phyloP scores from a whole-genome alignment of 2,113 vertebrate genomes.

The Myrmecophaga tridactyla region DNA sequence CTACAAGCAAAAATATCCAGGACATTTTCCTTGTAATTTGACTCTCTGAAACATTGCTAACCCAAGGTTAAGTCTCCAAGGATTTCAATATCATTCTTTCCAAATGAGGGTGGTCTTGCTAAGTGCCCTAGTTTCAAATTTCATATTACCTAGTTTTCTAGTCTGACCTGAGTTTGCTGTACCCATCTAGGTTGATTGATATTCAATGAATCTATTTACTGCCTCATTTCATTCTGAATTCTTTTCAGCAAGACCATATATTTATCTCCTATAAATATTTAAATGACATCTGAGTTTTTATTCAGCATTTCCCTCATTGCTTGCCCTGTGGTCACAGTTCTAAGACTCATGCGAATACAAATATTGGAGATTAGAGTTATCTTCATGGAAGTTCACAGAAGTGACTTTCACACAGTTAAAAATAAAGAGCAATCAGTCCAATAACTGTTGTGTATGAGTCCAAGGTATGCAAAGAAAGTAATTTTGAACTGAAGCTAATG shows the following conservation, averaged over 20 bases:
- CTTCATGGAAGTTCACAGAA: background rate
- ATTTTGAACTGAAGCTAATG: conserved; percentile 5
- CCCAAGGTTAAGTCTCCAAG: background rate
- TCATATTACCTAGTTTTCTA: background rate
- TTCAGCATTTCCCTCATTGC: background rate
- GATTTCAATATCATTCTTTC: background rate
- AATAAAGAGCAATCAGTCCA: background rate
- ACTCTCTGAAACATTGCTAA: background rate
- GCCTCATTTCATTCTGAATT: background rate
- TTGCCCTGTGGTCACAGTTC: background rate
- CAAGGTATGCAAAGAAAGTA: background rate
- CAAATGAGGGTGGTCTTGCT: background rate
- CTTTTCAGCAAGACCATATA: background rate
- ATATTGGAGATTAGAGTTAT: background rate
- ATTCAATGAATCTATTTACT: background rate
- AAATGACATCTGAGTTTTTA: background rate
- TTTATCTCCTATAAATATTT: background rate
- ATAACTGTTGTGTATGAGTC: background rate
- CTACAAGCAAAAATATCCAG: too few species aligned
- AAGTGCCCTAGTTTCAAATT: background rate
- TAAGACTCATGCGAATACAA: background rate
- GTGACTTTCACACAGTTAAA: background rate
- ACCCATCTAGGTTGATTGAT: background rate
- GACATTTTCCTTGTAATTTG: background rate
- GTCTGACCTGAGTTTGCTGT: background rate